Evolutionary conservation across 2,888 invertebrate genomes (phyloP).

Genomic region (Amblyjoppa fuscipennis): DNA sequence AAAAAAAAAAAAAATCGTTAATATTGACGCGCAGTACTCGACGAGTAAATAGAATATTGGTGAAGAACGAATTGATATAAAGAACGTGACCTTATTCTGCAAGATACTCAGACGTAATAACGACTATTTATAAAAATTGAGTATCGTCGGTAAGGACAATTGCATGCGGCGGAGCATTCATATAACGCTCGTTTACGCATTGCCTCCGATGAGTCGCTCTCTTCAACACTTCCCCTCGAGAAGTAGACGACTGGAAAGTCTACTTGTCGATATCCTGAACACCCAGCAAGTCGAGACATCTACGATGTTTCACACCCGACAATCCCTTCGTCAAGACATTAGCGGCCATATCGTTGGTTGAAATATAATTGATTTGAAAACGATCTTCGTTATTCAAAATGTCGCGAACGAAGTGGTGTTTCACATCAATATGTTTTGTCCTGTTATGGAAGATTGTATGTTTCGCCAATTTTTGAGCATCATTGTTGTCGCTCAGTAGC

Average conservation of each 20-base stretch:
- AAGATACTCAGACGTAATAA: no score
- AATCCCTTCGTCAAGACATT: slow-evolving; percentile 43
- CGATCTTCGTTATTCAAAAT: slow-evolving; percentile 5
- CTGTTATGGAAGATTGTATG: slow-evolving; percentile 36
- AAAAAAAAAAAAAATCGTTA: no score
- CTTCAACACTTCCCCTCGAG: slow-evolving; percentile 62
- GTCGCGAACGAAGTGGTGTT: slow-evolving; percentile 37
- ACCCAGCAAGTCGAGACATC: slow-evolving; percentile 43
- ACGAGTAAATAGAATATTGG: no score
- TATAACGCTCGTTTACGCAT: neutral
- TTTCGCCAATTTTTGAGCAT: slow-evolving; percentile 12
- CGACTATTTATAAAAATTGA: no score
- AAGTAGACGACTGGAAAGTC: neutral
- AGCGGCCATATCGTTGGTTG: slow-evolving; percentile 46
- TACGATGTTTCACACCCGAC: slow-evolving; percentile 13
- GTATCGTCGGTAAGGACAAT: no score
- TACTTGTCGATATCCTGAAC: neutral
- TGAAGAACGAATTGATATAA: no score
- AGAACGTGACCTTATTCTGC: no score
- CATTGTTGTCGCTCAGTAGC: slow-evolving; percentile 39
- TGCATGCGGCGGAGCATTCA: no score
- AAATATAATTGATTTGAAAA: slow-evolving; percentile 5
- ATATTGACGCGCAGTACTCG: no score
- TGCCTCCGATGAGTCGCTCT: neutral
- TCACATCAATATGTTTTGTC: slow-evolving; percentile 51